These are phyloP conservation scores for Lottia gigantea DNA, from an alignment of 2,888 invertebrate species.

Conservation along the genomic window DNA sequence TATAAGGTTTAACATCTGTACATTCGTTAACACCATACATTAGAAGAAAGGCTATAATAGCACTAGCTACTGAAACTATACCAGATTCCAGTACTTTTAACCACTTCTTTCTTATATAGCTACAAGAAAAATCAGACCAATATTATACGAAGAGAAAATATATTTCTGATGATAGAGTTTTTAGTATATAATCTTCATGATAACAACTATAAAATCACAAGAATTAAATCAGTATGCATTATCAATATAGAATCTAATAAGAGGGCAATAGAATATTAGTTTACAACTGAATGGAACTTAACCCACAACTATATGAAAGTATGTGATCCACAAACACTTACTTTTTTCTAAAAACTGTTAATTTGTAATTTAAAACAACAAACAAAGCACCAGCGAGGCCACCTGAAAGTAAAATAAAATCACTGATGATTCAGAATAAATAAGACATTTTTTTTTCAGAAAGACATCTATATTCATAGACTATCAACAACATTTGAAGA, in stretches of 20 bases:
- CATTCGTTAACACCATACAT: slow-evolving; percentile 90
- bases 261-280: too few relatives aligned
- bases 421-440: too few relatives aligned
- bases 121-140: background rate
- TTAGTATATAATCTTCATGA: too few relatives aligned
- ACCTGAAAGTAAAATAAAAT: slow-evolving; percentile 68
- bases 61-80: slow-evolving; percentile 84
- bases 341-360: slow-evolving; percentile 89
- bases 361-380: slow-evolving; percentile 88
- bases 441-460: too few relatives aligned
- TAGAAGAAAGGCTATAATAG: slow-evolving; percentile 87
- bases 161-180: too few relatives aligned
- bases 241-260: too few relatives aligned
- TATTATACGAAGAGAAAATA: background rate
- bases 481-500: too few relatives aligned
- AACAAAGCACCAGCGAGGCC: slow-evolving; percentile 91
- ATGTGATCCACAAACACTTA: slow-evolving; percentile 66
- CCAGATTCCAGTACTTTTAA: slow-evolving; percentile 87
- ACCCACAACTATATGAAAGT: too few relatives aligned
- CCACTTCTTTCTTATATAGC: slow-evolving; percentile 71
- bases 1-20: slow-evolving; percentile 70
- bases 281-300: too few relatives aligned
- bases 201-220: too few relatives aligned
- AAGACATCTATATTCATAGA: too few relatives aligned
- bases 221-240: too few relatives aligned